Evolutionary conservation across 92 coral and sea anemone genomes (phyloP).

Genomic region (Zoanthus sociatus): DNA sequence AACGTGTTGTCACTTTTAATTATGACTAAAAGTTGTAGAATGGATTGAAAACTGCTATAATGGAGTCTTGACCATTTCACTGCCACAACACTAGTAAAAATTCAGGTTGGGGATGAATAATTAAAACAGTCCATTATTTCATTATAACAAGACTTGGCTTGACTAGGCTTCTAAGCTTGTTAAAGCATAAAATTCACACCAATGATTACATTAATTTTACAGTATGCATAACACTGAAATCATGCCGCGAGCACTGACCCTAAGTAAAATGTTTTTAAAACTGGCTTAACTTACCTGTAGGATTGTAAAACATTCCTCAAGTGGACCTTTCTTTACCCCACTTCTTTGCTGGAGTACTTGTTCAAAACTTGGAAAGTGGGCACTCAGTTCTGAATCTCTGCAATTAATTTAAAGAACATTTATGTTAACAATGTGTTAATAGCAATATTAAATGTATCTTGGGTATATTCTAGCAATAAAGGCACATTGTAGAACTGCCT

Average conservation of each 20-base stretch:
- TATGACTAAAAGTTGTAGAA: background rate
- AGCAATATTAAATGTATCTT: background rate
- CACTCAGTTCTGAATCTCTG: constrained; percentile 62
- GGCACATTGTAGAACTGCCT: background rate
- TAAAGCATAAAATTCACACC: background rate
- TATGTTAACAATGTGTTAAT: background rate
- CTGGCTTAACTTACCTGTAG: constrained; percentile 52
- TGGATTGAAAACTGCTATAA: background rate
- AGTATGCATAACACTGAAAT: background rate
- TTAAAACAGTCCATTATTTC: background rate
- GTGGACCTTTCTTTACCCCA: constrained; percentile 61
- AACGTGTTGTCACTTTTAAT: background rate
- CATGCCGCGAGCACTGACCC: background rate
- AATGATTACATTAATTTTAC: constrained; percentile 2
- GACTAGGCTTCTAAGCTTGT: background rate
- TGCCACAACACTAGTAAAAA: background rate
- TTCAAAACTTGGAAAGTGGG: constrained; percentile 55
- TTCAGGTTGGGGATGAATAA: background rate
- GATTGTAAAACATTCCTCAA: constrained; percentile 63
- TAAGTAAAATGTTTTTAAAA: background rate
- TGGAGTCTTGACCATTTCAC: background rate
- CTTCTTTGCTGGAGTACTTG: constrained; percentile 50
- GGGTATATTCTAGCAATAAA: constrained; percentile 8
- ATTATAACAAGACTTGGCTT: background rate
- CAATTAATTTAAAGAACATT: constrained; percentile 22